Evolutionary conservation across 2,113 vertebrate species (phyloP).

Genomic region (Bambusicola thoracicus): DNA sequence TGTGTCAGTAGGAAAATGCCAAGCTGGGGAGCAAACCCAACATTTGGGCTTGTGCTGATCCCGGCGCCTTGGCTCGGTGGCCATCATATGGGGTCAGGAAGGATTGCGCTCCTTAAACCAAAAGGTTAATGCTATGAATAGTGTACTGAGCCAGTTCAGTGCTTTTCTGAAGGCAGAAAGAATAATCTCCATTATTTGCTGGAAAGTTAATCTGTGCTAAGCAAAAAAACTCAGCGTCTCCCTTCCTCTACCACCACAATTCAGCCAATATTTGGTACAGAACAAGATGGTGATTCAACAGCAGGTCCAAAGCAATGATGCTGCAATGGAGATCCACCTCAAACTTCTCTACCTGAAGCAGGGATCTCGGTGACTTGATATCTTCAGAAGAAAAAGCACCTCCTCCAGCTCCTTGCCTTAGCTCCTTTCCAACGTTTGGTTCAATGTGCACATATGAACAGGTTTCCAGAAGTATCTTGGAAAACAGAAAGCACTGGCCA

Average conservation of each 20-base stretch:
- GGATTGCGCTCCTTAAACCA: background rate
- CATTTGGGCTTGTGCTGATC: background rate
- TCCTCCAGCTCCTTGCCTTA: background rate
- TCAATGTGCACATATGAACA: background rate
- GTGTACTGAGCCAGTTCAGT: background rate
- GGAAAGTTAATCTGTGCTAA: background rate
- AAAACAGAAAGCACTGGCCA: constrained; percentile 22
- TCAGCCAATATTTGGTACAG: background rate
- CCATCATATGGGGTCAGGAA: background rate
- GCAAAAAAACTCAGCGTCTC: background rate
- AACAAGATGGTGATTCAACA: background rate
- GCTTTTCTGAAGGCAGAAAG: background rate
- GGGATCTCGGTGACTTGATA: background rate
- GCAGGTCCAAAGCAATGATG: background rate
- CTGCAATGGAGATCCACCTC: background rate
- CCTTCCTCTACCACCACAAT: background rate
- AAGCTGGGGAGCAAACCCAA: background rate
- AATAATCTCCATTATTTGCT: background rate
- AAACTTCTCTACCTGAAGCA: rapidly evolving
- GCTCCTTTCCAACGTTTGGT: background rate
- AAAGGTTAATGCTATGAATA: background rate
- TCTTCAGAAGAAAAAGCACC: background rate
- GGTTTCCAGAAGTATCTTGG: constrained; percentile 26
- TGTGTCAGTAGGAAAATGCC: background rate
- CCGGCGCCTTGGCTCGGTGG: background rate